Percentiles rank a stretch among this genome's conserved stretches.
Evolutionary conservation across 2,113 vertebrate genomes (phyloP).

Genomic region (Cyprinus carpio): DNA sequence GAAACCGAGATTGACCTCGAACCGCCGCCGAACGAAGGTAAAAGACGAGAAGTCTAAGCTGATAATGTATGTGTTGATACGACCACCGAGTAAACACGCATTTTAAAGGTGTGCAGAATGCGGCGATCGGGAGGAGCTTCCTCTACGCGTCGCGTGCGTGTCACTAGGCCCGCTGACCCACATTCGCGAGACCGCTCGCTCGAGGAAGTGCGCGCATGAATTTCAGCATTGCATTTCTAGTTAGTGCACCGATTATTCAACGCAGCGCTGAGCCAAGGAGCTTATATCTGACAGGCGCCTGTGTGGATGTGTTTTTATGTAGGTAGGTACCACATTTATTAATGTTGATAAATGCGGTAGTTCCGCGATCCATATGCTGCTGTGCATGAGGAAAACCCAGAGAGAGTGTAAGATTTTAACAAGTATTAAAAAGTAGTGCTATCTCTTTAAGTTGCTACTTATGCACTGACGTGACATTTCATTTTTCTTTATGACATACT

Average conservation of each 20-base stretch:
- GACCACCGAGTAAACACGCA: conserved; percentile 61
- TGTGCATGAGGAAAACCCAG: neutral
- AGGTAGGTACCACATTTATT: neutral
- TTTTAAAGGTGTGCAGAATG: conserved; percentile 56
- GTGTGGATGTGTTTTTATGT: conserved; percentile 4
- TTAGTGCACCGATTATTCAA: neutral
- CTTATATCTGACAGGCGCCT: neutral
- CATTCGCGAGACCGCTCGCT: conserved; percentile 67
- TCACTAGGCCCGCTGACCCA: conserved; percentile 78
- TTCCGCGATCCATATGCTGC: neutral
- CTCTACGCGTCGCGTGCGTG: conserved; percentile 68
- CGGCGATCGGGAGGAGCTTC: conserved; percentile 70
- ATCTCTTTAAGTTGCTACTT: neutral
- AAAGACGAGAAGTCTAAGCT: neutral
- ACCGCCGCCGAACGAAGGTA: neutral
- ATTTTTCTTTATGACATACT: neutral
- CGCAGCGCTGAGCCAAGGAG: neutral
- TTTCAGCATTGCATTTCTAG: neutral
- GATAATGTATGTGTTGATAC: conserved; percentile 17
- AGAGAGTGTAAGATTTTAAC: neutral
- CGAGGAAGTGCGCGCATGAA: conserved; percentile 43
- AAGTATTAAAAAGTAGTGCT: neutral
- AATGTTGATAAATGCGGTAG: neutral
- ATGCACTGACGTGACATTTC: neutral
- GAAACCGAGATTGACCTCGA: neutral